Evolutionary conservation across 2,113 vertebrate species (phyloP).

Genomic region (Lophotis ruficrista): DNA sequence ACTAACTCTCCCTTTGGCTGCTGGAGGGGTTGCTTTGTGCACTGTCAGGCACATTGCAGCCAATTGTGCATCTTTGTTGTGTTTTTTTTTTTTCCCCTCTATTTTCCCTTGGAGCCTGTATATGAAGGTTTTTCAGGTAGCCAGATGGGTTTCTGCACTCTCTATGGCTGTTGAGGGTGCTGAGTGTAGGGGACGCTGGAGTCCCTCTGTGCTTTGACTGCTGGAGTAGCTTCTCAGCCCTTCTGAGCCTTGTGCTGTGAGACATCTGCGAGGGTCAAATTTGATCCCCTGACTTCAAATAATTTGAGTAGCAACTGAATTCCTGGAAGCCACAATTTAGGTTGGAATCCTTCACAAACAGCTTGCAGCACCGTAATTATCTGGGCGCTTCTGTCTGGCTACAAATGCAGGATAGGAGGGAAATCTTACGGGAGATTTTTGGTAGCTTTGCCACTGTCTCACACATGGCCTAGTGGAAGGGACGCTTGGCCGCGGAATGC

Average conservation of each 20-base stretch:
- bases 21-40: not conserved
- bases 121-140: not conserved
- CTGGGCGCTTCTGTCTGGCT: not conserved
- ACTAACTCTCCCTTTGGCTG: not conserved
- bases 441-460: not conserved
- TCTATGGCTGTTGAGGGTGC: accelerated
- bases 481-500: not conserved
- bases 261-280: not conserved
- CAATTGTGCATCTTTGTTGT: accelerated
- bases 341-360: not conserved
- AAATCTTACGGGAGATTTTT: not conserved
- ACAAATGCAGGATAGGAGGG: not conserved
- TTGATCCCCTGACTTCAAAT: not conserved
- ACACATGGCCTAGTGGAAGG: accelerated
- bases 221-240: not conserved
- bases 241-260: not conserved
- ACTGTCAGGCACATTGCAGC: accelerated
- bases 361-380: not conserved
- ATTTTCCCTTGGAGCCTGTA: accelerated
- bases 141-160: not conserved
- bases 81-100: accelerated
- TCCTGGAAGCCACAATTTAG: not conserved
- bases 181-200: not conserved
- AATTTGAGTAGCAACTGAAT: not conserved
- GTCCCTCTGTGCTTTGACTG: not conserved